Percentiles rank a stretch among this genome's conserved stretches.
Evolutionary conservation across 2,113 vertebrate species (phyloP).

Genomic region (Xiphophorus hellerii): DNA sequence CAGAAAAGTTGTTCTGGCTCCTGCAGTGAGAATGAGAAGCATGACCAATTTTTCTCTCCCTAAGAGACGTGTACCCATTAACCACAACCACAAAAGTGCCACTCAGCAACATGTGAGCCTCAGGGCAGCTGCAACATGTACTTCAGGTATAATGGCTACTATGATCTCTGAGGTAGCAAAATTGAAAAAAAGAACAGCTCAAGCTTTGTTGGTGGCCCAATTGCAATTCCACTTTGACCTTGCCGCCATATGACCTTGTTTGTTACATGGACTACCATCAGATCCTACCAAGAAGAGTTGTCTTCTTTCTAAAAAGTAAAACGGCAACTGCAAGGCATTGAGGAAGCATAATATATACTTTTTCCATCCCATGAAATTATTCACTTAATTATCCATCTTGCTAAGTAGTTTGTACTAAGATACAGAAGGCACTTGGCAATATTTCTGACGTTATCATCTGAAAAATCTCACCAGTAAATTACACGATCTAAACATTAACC

Average conservation of each 20-base stretch:
- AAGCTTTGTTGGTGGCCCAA: conserved; percentile 43
- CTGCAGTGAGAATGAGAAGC: conserved; percentile 30
- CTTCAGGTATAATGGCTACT: conserved; percentile 40
- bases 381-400: conserved; percentile 28
- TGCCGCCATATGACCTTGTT: conserved; percentile 20
- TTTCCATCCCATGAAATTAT: conserved; percentile 25
- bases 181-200: conserved; percentile 45
- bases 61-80: conserved; percentile 31
- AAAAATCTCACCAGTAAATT: neutral
- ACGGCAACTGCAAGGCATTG: neutral
- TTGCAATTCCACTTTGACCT: conserved; percentile 21
- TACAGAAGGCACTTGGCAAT: conserved; percentile 1
- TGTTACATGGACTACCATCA: conserved; percentile 3
- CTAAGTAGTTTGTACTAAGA: conserved; percentile 8
- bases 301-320: neutral
- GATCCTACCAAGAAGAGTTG: neutral
- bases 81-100: conserved; percentile 64
- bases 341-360: neutral
- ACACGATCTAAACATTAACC: conserved; percentile 3
- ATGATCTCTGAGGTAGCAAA: conserved; percentile 40
- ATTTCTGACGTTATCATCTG: neutral
- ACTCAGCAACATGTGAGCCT: conserved; percentile 61
- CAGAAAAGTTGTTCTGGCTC: conserved; percentile 41
- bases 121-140: conserved; percentile 44
- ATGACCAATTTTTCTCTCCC: conserved; percentile 35